Evolutionary conservation across 2,888 invertebrate genomes (phyloP).

Genomic region (Cosmopolites sordidus): DNA sequence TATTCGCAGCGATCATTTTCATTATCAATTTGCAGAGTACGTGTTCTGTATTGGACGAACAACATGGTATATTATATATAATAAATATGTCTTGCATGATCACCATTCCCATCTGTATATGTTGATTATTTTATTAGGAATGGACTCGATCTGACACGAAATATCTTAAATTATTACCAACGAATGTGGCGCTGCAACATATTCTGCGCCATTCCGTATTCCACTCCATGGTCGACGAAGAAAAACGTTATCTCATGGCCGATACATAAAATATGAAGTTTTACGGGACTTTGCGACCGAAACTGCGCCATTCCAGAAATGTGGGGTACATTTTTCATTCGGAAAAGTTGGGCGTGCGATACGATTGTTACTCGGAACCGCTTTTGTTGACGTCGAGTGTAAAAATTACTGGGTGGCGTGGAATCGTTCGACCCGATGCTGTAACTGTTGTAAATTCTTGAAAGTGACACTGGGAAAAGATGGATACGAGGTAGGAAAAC

Average conservation of each 20-base stretch:
- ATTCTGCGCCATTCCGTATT: too few relatives aligned
- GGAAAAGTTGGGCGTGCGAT: slow-evolving; percentile 6
- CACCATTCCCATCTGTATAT: too few relatives aligned
- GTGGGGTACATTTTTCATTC: slow-evolving; percentile 10
- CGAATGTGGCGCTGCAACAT: too few relatives aligned
- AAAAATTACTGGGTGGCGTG: slow-evolving; percentile 7
- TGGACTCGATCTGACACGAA: too few relatives aligned
- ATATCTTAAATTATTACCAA: too few relatives aligned
- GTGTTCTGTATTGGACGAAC: too few relatives aligned
- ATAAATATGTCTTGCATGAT: too few relatives aligned
- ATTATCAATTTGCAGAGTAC: too few relatives aligned
- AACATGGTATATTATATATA: too few relatives aligned
- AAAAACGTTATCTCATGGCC: slow-evolving; percentile 11
- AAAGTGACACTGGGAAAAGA: background rate
- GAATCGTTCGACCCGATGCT: background rate
- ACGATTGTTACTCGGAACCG: slow-evolving; percentile 7
- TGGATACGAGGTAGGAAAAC: background rate
- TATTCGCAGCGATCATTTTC: too few relatives aligned
- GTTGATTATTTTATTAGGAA: too few relatives aligned
- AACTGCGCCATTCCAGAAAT: slow-evolving; percentile 2
- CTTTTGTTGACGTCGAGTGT: slow-evolving; percentile 5
- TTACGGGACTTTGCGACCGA: slow-evolving; percentile 5
- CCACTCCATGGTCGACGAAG: too few relatives aligned
- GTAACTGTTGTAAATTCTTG: background rate
- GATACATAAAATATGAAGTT: slow-evolving; percentile 18